Percentiles rank a stretch among this genome's conserved stretches.
Conservation (phyloP, 2,888 invertebrate genomes). For the Tipula helvola region DNA sequence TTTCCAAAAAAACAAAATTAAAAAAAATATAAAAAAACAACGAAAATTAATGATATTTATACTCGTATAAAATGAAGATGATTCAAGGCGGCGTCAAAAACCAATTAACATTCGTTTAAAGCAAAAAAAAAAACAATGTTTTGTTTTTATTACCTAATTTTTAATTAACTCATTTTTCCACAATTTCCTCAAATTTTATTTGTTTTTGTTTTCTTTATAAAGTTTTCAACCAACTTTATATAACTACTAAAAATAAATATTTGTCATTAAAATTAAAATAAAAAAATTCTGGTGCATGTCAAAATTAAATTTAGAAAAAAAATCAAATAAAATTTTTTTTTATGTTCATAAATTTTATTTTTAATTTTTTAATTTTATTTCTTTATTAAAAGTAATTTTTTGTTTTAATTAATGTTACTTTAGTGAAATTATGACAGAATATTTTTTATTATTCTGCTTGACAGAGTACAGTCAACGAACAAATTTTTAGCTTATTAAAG, state of each 20-base stretch:
- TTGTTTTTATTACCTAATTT: background rate
- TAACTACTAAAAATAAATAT: background rate
- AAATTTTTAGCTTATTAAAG: too few species aligned
- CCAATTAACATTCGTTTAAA: background rate
- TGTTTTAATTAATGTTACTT: background rate
- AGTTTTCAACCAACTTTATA: background rate
- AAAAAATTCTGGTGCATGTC: background rate
- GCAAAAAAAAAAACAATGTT: background rate
- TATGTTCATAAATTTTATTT: background rate
- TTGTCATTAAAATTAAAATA: background rate
- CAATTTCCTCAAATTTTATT: background rate
- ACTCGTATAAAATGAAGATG: background rate
- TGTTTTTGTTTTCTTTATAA: background rate
- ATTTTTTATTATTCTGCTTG: background rate
- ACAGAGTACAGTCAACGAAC: background rate
- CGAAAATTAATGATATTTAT: background rate
- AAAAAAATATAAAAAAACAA: background rate
- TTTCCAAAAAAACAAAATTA: background rate
- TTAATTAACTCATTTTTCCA: conserved; percentile 4
- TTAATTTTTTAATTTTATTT: background rate
- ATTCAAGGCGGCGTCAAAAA: background rate
- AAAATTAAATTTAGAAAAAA: background rate
- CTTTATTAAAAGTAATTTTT: background rate
- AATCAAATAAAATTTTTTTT: background rate
- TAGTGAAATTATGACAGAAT: background rate